Base-by-base conservation (phyloP, 2,797 vertebrate genomes). In the Characodon lateralis region DNA sequence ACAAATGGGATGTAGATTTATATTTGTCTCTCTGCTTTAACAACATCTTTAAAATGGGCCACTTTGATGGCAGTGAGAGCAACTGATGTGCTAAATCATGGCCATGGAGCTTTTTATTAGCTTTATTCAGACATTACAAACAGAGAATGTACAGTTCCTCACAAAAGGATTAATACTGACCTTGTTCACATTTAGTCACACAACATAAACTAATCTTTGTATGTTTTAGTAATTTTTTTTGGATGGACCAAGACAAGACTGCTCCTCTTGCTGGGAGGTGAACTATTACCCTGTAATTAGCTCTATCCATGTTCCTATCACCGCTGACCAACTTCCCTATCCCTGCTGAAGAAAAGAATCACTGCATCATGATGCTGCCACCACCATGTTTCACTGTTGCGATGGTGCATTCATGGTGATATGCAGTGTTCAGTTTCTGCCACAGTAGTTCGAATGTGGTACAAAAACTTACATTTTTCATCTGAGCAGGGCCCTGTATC, bases 101-200 rank as follows among this genome's bases (percentile, higher is more conserved):
- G 77, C 73, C 77, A 77, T 2, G 80, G 76, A 72, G 78, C 6
- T 73, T 80, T 92, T 90, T 84, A 89, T 92, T 85, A 78, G 81
- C 82, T 89, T 78, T 73, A 76, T 53, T 56, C 76, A 80, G 72
- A 80, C 78, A 77, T 86, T 77, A 81, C 76, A 85, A 78, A 85
- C 73, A 79, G 74, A 79, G 3, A 31, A 61, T 61, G 18, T 31
- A 35, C 59, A 63, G 59, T 61, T 61, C 12, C 26, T 28, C 28
- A 1, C 28, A 31, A 35, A 35, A 22, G 7, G 0, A 39, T 18
- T 18, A 20, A 65, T 65, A 39, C 2, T 7, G 6, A 31, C 28
- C 14, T 31, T 35, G 28, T 63, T 35, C 59, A 18, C 16, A 63
- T 63, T 20, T 63, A 31, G 59, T 28, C 59, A 61, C 59, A 18